A percentile compares a stretch with the other conserved stretches of the same genome.
These are phyloP conservation scores for Drosophila ficusphila DNA, from an alignment of 1,140 invertebrate genomes.

Conservation along the genomic window DNA sequence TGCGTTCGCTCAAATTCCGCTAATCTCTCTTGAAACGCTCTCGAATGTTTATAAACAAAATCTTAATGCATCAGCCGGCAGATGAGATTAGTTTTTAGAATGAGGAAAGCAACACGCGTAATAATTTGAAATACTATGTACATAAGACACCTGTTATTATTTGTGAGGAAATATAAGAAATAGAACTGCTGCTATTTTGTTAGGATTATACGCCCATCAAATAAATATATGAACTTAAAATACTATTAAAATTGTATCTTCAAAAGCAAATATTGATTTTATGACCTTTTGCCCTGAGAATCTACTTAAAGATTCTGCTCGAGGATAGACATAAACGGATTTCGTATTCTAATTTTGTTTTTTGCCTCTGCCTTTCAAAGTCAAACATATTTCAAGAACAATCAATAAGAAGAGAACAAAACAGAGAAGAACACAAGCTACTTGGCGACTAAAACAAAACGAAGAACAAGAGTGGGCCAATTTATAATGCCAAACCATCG, in stretches of 20 bases:
- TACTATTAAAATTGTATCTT: conserved; percentile 7
- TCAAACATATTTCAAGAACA: conserved; percentile 54
- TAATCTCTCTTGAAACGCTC: conserved; percentile 11
- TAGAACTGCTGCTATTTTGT: not conserved
- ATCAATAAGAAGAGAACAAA: conserved; percentile 28
- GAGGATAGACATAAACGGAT: conserved; percentile 42
- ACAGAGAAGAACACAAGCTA: conserved; percentile 6
- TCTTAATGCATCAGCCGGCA: conserved; percentile 21
- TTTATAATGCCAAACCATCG: conserved; percentile 40
- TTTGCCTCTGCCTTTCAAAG: conserved; percentile 39
- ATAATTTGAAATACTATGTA: not conserved
- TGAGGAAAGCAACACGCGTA: not conserved
- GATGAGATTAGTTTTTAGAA: conserved; percentile 15
- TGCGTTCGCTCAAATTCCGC: not conserved
- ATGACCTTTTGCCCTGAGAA: conserved; percentile 4
- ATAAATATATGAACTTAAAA: not conserved
- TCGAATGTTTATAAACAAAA: conserved; percentile 49
- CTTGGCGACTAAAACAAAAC: conserved; percentile 11
- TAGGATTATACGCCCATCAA: no score
- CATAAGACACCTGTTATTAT: not conserved
- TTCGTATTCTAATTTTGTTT: conserved; percentile 35
- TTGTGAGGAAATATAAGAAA: not conserved
- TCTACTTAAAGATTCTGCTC: conserved; percentile 2
- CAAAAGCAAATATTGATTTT: conserved; percentile 12
- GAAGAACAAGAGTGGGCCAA: conserved; percentile 28